phyloP scores from a whole-genome alignment of 2,797 vertebrate species.

The Oophaga sylvatica region DNA sequence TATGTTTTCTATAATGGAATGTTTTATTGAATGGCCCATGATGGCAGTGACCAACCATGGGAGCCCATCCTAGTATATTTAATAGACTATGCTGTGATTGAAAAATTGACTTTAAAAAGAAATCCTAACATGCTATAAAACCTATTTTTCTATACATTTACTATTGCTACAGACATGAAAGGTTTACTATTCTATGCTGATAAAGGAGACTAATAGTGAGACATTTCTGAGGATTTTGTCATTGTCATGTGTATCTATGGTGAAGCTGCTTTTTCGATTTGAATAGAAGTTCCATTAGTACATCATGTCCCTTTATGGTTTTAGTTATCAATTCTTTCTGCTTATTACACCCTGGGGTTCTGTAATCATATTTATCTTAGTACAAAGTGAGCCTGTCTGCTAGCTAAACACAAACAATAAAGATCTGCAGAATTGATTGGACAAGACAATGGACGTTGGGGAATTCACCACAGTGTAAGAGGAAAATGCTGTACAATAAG shows the following conservation, averaged over 20 bases:
- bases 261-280: conserved; percentile 35
- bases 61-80: background rate
- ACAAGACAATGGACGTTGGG: conserved; percentile 43
- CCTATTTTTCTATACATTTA: background rate
- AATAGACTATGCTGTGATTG: conserved; percentile 8
- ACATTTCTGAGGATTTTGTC: conserved; percentile 37
- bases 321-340: conserved; percentile 53
- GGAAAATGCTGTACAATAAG: conserved; percentile 25
- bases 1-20: background rate
- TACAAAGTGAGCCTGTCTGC: conserved; percentile 47
- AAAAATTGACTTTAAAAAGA: background rate
- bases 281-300: conserved; percentile 56
- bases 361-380: conserved; percentile 53
- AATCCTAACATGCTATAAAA: conserved; percentile 3
- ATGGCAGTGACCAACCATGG: background rate
- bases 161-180: conserved; percentile 12
- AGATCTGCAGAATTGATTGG: conserved; percentile 53
- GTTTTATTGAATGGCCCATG: background rate
- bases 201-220: conserved; percentile 47
- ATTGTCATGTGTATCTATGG: conserved; percentile 37
- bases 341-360: conserved; percentile 56
- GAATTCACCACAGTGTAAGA: conserved; percentile 36
- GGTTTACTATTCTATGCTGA: conserved; percentile 6
- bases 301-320: conserved; percentile 42
- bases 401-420: conserved; percentile 54